Evolutionary conservation across 2,797 vertebrate genomes (phyloP).

Genomic region (Antennarius maculatus): DNA sequence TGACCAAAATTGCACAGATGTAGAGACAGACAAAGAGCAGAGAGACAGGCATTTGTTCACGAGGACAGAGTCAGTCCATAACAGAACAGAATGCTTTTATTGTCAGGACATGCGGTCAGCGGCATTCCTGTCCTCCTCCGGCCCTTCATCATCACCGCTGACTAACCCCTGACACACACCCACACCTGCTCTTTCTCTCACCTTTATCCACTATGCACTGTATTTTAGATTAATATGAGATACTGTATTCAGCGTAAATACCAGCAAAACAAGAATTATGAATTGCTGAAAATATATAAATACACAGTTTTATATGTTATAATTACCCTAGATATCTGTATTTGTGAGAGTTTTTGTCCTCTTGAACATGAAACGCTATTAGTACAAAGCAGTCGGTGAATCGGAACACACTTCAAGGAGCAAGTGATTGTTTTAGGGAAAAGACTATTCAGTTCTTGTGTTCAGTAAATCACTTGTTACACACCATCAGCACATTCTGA

Average conservation of each 20-base stretch:
- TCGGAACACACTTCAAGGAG: not conserved
- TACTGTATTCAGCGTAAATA: conserved; percentile 2
- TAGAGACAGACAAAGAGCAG: conserved; percentile 6
- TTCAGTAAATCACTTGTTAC: not conserved
- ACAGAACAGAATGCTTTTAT: conserved; percentile 56
- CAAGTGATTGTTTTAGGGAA: not conserved
- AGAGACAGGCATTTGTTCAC: conserved; percentile 26
- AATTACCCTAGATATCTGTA: not conserved
- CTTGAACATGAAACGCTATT: too few species aligned
- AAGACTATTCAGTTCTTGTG: conserved; percentile 1
- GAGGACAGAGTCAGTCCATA: conserved; percentile 35
- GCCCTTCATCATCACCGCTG: conserved; percentile 47
- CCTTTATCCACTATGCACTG: not conserved
- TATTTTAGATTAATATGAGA: not conserved
- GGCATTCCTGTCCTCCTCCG: conserved; percentile 68
- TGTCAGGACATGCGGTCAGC: conserved; percentile 44
- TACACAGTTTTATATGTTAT: not conserved
- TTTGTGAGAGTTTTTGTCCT: not conserved
- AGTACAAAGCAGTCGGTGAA: not conserved
- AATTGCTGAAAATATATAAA: not conserved
- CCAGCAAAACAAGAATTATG: not conserved
- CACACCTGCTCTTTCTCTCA: conserved; percentile 4
- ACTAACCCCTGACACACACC: not conserved
- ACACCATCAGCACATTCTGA: conserved; percentile 4
- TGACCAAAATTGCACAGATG: conserved; percentile 22